Conservation (phyloP, 1,140 invertebrate genomes). For the Drosophila ohnishii region DNA sequence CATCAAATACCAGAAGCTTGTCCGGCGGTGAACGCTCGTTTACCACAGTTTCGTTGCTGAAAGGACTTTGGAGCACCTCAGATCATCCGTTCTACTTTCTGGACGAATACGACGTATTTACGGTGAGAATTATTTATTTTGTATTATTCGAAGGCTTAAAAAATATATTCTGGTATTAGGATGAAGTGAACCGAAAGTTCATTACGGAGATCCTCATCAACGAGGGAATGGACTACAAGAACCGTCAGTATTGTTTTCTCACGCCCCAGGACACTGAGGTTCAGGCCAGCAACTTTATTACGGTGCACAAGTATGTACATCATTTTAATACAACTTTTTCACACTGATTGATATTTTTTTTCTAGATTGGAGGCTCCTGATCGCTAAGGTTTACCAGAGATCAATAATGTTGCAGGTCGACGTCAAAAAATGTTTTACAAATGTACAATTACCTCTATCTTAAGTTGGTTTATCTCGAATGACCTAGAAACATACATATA, state of each 20-base stretch:
- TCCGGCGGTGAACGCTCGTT: conserved; percentile 98
- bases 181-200: conserved; percentile 88
- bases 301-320: conserved; percentile 84
- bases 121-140: conserved; percentile 86
- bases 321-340: not conserved
- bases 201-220: conserved; percentile 88
- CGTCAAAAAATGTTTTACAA: not conserved
- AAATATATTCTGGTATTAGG: conserved; percentile 83
- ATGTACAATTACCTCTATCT: not conserved
- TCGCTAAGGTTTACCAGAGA: conserved; percentile 10
- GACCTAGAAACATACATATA: not conserved
- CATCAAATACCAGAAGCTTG: conserved; percentile 86
- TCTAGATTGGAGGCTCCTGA: conserved; percentile 61
- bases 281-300: conserved; percentile 83
- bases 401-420: conserved; percentile 29
- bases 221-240: conserved; percentile 85
- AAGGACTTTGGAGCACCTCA: conserved; percentile 96
- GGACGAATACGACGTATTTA: conserved; percentile 99
- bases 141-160: conserved; percentile 85
- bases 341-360: not conserved
- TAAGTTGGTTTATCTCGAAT: not conserved
- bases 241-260: conserved; percentile 89
- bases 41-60: conserved; percentile 96
- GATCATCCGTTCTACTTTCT: conserved; percentile 96
- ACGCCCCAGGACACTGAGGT: conserved; percentile 89